phyloP scores from a whole-genome alignment of 2,888 invertebrate genomes.

The Sarcophaga subvicina region DNA sequence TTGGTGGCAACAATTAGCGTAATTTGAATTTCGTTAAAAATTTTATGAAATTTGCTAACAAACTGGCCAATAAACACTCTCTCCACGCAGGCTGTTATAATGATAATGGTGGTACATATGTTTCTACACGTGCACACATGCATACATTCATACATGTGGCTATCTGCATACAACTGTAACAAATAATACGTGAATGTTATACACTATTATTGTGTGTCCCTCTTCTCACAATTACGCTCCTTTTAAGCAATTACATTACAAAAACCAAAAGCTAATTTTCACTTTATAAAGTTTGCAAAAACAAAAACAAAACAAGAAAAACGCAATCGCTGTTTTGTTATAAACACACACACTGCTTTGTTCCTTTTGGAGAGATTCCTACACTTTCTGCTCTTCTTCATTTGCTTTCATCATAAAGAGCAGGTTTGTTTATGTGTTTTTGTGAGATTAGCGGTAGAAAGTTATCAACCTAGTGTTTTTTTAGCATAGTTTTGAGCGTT shows the following conservation, averaged over 20 bases:
- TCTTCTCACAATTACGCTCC: neutral
- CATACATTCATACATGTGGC: no score
- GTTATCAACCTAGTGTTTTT: no score
- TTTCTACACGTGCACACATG: neutral
- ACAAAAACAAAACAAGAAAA: neutral
- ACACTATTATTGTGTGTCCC: neutral
- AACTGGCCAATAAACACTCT: neutral
- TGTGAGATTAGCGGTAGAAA: no score
- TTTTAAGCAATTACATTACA: conserved; percentile 31
- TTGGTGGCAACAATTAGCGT: conserved; percentile 78
- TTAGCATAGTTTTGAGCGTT: no score
- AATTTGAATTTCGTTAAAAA: conserved; percentile 80
- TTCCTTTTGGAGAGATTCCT: neutral
- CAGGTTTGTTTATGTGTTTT: conserved; percentile 18
- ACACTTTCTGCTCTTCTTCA: neutral
- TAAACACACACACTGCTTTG: neutral
- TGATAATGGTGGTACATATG: conserved; percentile 9
- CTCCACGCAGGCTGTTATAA: conserved; percentile 3
- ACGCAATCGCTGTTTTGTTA: neutral
- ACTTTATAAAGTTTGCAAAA: conserved; percentile 36
- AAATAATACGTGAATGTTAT: neutral
- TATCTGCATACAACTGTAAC: neutral
- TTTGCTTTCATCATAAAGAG: conserved; percentile 28
- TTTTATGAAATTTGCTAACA: conserved; percentile 74
- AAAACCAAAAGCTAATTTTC: conserved; percentile 50